Base-by-base conservation (phyloP, 2,797 vertebrate species). In the Kryptolebias ocellatus region DNA sequence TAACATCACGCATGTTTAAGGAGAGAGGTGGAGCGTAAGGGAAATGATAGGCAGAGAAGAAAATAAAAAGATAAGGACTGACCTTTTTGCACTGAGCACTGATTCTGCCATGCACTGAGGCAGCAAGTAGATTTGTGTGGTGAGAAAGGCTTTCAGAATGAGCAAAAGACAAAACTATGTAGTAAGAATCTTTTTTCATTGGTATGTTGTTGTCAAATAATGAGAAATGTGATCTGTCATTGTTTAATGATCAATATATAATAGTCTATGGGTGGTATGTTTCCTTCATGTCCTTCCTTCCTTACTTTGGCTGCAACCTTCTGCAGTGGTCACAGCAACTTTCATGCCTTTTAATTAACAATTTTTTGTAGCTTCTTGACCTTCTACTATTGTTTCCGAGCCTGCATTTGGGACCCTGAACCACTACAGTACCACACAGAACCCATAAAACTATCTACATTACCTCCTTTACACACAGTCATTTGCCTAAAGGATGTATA, bases 21-120 rank as follows among this genome's bases (percentile, higher is more conserved):
- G 29, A 71, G 52, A 67, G 61, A 74, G 60, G 34, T 60, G 34
- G 29, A 54, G 42, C 16, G 45, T 42, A 17, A 54, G 55, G 20
- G 29, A 58, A 16, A 70, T 68, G 74, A 57, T 51, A 52, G 4
- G 53, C 47, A 52, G 4, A 42, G 47, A 61, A 58, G 47, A 64
- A 47, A 49, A 29, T 24, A 29, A 27, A 87, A 80, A 90, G 83
- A 83, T 85, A 77, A 81, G 67, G 71, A 79, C 59, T 80, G 89
- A 90, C 86, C 84, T 85, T 87, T 83, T 54, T 61, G 53, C 74
- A 76, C 42, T 73, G 75, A 76, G 74, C 53, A 53, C 64, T 54
- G 72, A 49, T 75, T 87, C 90, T 85, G 83, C 76, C 83, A 84
- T 81, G 74, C 64, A 49, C 53, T 45, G 59, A 78, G 52, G 70